These are phyloP conservation scores for Lanius collurio DNA, from an alignment of 2,113 vertebrate genomes.

Conservation along the genomic window DNA sequence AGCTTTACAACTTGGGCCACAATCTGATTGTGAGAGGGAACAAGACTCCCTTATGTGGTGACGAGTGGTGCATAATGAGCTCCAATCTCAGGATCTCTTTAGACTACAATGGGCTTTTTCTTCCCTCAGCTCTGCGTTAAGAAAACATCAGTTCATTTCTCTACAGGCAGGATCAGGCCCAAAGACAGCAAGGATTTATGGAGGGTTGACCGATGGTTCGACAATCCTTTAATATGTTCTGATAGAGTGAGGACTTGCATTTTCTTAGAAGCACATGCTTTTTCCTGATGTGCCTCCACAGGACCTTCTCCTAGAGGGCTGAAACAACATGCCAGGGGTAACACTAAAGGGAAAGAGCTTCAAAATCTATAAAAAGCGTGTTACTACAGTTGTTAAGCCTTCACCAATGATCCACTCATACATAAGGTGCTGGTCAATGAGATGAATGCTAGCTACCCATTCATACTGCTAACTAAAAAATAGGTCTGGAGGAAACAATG, in stretches of 20 bases:
- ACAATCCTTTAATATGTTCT: neutral
- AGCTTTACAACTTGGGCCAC: conserved; percentile 41
- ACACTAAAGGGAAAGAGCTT: neutral
- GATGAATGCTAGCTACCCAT: neutral
- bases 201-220: neutral
- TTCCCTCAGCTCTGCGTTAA: neutral
- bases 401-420: neutral
- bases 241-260: neutral
- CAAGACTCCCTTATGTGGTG: conserved; percentile 35
- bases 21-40: conserved; percentile 55
- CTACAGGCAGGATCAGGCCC: neutral
- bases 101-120: conserved; percentile 43
- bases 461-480: neutral
- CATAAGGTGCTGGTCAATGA: neutral
- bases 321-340: neutral
- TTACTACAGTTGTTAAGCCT: neutral
- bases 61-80: neutral
- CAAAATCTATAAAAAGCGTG: neutral
- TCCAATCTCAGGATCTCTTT: neutral
- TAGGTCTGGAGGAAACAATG: neutral
- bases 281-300: neutral
- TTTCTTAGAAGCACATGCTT: neutral
- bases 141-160: conserved; percentile 36
- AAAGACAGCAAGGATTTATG: neutral
- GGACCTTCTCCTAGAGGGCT: neutral